Percentiles rank a stretch among this genome's conserved stretches.
Conservation (phyloP, 2,113 vertebrate genomes). For the Micromys minutus region DNA sequence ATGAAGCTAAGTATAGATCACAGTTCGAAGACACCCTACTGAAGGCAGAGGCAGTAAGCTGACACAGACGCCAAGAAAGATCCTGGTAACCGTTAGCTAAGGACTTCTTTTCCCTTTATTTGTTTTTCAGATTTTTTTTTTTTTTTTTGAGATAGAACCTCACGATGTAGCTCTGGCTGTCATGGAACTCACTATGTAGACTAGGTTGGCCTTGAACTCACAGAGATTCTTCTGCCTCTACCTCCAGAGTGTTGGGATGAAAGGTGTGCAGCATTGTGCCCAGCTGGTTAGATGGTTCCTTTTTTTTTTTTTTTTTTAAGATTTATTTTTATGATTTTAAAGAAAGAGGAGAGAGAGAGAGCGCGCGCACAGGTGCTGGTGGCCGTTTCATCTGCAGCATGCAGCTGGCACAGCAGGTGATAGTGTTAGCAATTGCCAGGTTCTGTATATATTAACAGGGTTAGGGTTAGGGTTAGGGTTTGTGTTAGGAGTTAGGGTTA, state of each 20-base stretch:
- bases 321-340: too few relatives aligned
- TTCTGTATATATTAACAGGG: too few relatives aligned
- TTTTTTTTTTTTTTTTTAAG: too few relatives aligned
- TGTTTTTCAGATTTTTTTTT: too few relatives aligned
- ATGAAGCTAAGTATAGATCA: background rate
- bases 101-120: background rate
- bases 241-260: background rate
- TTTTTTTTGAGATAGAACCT: background rate
- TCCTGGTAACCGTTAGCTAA: background rate
- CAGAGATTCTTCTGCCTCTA: background rate
- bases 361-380: too few relatives aligned
- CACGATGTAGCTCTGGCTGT: background rate
- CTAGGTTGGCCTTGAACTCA: background rate
- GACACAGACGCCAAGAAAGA: background rate
- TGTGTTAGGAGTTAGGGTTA: too few relatives aligned
- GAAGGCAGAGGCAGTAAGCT: background rate
- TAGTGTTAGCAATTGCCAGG: too few relatives aligned
- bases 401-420: too few relatives aligned
- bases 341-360: too few relatives aligned
- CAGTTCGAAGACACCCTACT: background rate
- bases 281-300: background rate
- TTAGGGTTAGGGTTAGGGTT: too few relatives aligned
- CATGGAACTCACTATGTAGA: background rate
- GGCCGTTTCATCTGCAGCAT: too few relatives aligned
- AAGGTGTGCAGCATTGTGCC: background rate